These are phyloP conservation scores for Drosophila histrio DNA, from an alignment of 2,888 invertebrate genomes.

Conservation along the genomic window DNA sequence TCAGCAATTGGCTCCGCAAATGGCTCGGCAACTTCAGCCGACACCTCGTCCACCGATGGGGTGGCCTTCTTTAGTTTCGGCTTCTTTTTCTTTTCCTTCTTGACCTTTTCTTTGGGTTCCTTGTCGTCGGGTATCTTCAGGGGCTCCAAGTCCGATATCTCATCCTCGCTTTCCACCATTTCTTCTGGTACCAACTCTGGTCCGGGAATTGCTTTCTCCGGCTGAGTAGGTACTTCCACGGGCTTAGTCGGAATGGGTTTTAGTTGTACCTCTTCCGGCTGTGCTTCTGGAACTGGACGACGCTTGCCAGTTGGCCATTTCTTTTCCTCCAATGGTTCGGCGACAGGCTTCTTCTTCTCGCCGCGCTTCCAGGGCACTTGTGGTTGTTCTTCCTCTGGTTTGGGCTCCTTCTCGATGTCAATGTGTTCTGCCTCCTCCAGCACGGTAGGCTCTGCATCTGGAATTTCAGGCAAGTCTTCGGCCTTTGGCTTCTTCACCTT, in stretches of 20 bases:
- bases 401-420: slow-evolving; percentile 78
- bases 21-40: slow-evolving; percentile 82
- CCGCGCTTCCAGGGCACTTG: slow-evolving; percentile 83
- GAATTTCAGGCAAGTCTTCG: slow-evolving; percentile 81
- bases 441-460: slow-evolving; percentile 75
- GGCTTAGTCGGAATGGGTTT: slow-evolving; percentile 83
- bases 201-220: slow-evolving; percentile 73
- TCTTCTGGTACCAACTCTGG: slow-evolving; percentile 79
- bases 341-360: slow-evolving; percentile 83
- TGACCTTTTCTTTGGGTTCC: slow-evolving; percentile 83
- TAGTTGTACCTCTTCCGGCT: slow-evolving; percentile 83
- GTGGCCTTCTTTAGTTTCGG: slow-evolving; percentile 82
- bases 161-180: slow-evolving; percentile 74
- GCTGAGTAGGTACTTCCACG: slow-evolving; percentile 70
- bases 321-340: slow-evolving; percentile 82
- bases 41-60: slow-evolving; percentile 81
- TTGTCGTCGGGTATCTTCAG: slow-evolving; percentile 80
- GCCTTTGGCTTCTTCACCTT: slow-evolving; percentile 78
- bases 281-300: slow-evolving; percentile 84
- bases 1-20: slow-evolving; percentile 82
- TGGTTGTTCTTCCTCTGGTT: slow-evolving; percentile 72
- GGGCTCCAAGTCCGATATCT: slow-evolving; percentile 72
- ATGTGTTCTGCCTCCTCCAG: slow-evolving; percentile 82
- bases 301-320: slow-evolving; percentile 83
- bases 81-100: slow-evolving; percentile 82